Base-by-base conservation (phyloP, 2,113 vertebrate genomes). In the Pelusios castaneus region DNA sequence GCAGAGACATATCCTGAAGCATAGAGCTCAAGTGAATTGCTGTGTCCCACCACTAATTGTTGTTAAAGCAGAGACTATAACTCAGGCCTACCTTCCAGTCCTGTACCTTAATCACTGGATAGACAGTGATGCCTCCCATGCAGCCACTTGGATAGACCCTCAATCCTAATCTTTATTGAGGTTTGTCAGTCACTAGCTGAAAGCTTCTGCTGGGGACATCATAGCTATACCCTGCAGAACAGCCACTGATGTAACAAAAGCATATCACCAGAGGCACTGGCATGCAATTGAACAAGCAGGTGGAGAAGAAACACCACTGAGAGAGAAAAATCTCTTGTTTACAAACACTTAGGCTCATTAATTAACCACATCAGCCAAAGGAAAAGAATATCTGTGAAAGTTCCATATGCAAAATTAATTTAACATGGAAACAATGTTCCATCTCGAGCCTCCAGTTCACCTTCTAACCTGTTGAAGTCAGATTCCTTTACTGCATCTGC, bases 271-370 rank as follows among this genome's bases (percentile, higher is more conserved):
- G 52, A 86, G 3, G 92, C 88, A 89, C 93, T 95, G 84, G 89
- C 89, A 96, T 97, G 92, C 79, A 94, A 86, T 83, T 93, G 45
- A 96, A 93, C 81, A 96, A 96, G 92, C 95, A 98, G 94, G 90
- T 94, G 93, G 94, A 96, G 76, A 97, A 96, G 92, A 97, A 87
- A 92, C 93, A 75, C 79, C 87, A 95, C 2, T 0, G 88, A 95
- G 86, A 93, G 95, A 43, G 85, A 97, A 97, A 49, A 96, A 93
- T 43, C 89, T 90, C 88, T 85, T 97, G 85, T 97, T 98, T 97
- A 97, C 92, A 97, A 97, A 97, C 91, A 97, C 82, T 96, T 92
- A 92, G 52, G 63, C 94, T 98, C 97, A 97, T 98, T 98, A 98
- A 98, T 98, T 97, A 97, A 92, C 83, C 95, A 94, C 92, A 92